A percentile compares a stretch with the other conserved stretches of the same genome.
Conservation (phyloP, 2,797 vertebrate genomes). For the Microcaecilia unicolor region DNA sequence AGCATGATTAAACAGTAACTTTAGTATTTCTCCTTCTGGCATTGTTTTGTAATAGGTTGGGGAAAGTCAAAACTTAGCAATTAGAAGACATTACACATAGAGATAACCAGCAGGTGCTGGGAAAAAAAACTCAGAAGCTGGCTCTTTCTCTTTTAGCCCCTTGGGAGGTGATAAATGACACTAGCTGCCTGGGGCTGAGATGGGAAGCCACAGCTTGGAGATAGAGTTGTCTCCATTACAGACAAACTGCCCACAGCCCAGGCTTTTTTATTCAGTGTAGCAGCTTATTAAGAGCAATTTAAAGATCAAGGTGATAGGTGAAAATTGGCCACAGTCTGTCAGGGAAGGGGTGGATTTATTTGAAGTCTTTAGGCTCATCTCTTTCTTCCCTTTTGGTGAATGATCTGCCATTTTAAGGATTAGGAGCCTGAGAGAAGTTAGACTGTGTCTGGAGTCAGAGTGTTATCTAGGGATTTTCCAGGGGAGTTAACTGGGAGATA, state of each 20-base stretch:
- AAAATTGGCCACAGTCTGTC: slow-evolving; percentile 7
- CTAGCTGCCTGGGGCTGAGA: slow-evolving; percentile 16
- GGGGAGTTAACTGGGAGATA: slow-evolving; percentile 27
- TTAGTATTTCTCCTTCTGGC: slow-evolving; percentile 36
- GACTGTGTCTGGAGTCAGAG: slow-evolving; percentile 7
- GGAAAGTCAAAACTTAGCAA: slow-evolving; percentile 39
- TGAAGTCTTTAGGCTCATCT: too few relatives aligned
- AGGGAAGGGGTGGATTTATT: too few relatives aligned
- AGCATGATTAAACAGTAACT: too few relatives aligned
- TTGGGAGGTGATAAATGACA: slow-evolving; percentile 40
- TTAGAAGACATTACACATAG: slow-evolving; percentile 36
- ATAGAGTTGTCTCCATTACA: slow-evolving; percentile 21
- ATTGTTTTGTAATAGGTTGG: slow-evolving; percentile 16
- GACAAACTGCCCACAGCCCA: slow-evolving; percentile 11
- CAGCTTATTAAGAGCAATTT: slow-evolving; percentile 26
- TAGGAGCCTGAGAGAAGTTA: slow-evolving; percentile 3
- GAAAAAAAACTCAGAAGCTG: slow-evolving; percentile 30
- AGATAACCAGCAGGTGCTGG: slow-evolving; percentile 42
- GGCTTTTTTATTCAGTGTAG: slow-evolving; percentile 27
- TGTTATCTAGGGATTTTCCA: slow-evolving; percentile 28
- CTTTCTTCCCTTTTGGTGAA: slow-evolving; percentile 17
- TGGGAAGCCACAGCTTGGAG: slow-evolving; percentile 21
- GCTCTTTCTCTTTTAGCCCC: slow-evolving; percentile 36
- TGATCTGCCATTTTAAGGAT: slow-evolving; percentile 11
- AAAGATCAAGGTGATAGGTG: slow-evolving; percentile 25